phyloP scores from a whole-genome alignment of 2,888 invertebrate species.

The Drosophila buzzatii region DNA sequence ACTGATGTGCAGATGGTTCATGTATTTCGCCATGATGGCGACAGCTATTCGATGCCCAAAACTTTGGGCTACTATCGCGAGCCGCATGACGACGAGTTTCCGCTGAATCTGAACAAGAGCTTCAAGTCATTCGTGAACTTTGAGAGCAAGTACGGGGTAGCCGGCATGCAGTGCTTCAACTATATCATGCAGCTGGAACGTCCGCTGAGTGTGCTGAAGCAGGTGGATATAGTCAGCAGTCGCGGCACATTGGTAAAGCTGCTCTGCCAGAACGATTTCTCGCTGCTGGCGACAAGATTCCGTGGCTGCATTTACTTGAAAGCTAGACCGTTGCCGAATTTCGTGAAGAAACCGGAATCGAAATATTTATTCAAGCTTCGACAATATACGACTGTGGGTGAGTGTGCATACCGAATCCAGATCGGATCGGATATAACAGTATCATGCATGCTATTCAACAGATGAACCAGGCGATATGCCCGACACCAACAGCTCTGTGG shows the following conservation, averaged over 20 bases:
- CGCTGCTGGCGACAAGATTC: conserved; percentile 7
- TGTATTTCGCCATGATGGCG: conserved; percentile 3
- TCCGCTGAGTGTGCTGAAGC: neutral
- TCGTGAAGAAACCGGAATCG: rapidly evolving
- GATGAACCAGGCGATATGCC: conserved; percentile 12
- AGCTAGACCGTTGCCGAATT: rapidly evolving
- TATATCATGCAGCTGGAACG: conserved; percentile 8
- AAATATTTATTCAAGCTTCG: conserved; percentile 22
- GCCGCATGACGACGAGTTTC: neutral
- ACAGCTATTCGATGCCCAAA: neutral
- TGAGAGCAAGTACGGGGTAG: rapidly evolving
- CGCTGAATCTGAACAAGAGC: neutral
- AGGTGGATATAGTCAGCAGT: conserved; percentile 9
- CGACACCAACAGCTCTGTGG: neutral
- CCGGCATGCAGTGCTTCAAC: neutral
- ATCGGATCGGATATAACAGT: too few species aligned
- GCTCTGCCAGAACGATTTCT: neutral
- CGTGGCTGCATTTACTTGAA: conserved; percentile 23
- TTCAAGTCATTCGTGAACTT: neutral
- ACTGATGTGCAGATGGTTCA: neutral
- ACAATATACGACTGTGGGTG: conserved; percentile 27
- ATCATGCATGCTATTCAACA: neutral
- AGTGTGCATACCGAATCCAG: neutral
- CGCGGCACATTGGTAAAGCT: neutral
- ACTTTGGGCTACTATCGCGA: conserved; percentile 10